Percentiles rank a stretch among this genome's conserved stretches.
phyloP scores from a whole-genome alignment of 2,113 vertebrate species.

The Noctilio leporinus region DNA sequence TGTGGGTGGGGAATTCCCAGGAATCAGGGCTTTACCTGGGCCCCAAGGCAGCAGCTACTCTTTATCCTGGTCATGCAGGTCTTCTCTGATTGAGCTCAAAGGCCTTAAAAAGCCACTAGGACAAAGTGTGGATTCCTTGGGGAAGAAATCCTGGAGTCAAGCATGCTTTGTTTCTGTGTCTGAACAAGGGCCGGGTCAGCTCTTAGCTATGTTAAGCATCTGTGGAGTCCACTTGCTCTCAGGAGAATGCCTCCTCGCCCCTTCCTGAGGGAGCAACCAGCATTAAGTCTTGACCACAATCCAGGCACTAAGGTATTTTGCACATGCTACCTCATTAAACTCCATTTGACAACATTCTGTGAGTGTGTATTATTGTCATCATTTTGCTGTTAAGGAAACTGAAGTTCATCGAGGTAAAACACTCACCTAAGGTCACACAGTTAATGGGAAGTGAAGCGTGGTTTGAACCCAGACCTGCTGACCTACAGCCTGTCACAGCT shows the following conservation, averaged over 20 bases:
- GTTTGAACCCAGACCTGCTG: neutral
- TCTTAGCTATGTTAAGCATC: neutral
- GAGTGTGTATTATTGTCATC: neutral
- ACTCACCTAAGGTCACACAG: neutral
- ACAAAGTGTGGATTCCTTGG: neutral
- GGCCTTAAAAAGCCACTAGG: neutral
- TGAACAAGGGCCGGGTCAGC: neutral
- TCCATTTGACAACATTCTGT: neutral
- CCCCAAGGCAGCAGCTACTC: neutral
- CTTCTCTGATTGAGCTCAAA: neutral
- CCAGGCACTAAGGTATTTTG: neutral
- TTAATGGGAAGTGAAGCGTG: neutral
- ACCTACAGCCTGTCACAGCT: neutral
- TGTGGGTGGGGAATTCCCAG: neutral
- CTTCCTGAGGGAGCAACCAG: neutral
- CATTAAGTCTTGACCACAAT: neutral
- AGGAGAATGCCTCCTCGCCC: accelerated
- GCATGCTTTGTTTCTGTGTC: neutral
- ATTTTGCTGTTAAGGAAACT: neutral
- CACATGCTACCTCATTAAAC: neutral
- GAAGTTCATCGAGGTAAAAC: neutral
- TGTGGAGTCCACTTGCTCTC: neutral
- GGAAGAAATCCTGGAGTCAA: neutral
- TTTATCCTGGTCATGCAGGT: neutral
- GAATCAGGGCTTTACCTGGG: neutral